Base-by-base conservation (phyloP, 2,113 vertebrate species). In the Chiloscyllium plagiosum region DNA sequence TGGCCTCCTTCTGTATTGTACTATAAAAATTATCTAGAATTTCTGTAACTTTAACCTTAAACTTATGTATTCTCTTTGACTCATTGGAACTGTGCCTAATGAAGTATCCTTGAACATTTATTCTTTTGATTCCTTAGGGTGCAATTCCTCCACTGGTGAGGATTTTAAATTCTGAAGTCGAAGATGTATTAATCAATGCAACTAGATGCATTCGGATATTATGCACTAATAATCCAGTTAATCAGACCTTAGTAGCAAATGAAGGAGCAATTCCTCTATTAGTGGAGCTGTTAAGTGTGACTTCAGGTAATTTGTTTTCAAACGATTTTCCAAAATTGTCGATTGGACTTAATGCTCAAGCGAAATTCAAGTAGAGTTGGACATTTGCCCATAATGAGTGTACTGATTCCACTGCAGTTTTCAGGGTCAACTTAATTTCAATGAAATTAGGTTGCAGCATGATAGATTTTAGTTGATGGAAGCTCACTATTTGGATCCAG, bases 151-250 rank as follows among this genome's bases (percentile, higher is more conserved):
- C 96, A 33, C 96, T 98, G 94, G 97, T 98, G 50, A 96, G 96
- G 78, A 97, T 98, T 17, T 96, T 98, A 87, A 96, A 93, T 6
- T 96, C 96, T 70, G 56, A 98, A 65, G 96, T 97, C 80, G 97
- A 98, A 96, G 96, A 96, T 19, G 97, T 98, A 76, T 96, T 98
- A 83, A 83, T 98, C 90, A 98, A 98, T 86, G 97, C 96, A 5
- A 97, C 98, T 94, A 97, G 97, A 96, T 98, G 98, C 90, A 96
- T 98, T 70, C 96, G 96, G 2, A 97, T 97, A 10, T 95, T 98
- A 70, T 98, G 98, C 42, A 96, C 96, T 0, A 86, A 97, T 42
- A 97, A 97, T 85, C 95, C 96, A 61, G 56, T 15, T 1, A 98
- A 98, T 76, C 98, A 98, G 95, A 96, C 19, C 42, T 83, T 96